Base-by-base conservation (phyloP, 2,113 vertebrate species). In the Pholis gunnellus region DNA sequence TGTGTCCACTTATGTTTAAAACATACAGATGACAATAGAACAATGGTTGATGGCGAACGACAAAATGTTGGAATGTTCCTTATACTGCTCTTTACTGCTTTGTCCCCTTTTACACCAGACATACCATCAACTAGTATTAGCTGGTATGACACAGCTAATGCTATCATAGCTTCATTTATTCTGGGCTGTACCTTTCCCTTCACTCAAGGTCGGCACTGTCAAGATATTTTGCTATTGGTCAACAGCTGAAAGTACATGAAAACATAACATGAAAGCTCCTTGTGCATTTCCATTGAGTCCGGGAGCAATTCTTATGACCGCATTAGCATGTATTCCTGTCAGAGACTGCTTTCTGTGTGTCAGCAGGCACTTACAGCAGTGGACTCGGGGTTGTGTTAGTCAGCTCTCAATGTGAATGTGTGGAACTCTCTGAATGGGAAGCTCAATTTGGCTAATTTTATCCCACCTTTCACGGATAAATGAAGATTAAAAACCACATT, bases 401-500 rank as follows among this genome's bases (percentile, higher is more conserved):
- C 48, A 20, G 48, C 56, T 52, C 25, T 29, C 18, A 29, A 29
- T 36, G 36, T 76, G 46, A 36, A 60, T 56, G 14, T 18, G 36
- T 38, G 13, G 44, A 63, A 31, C 25, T 34, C 13, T 63, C 11
- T 6, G 7, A 64, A 54, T 34, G 31, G 15, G 9, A 38, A 60
- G 81, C 52, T 56, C 9, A 9, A 0, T 74, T 34, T n/a, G 25
- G 42, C 75, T 27, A 8, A 65, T 7, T 71, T 66, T 20, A 44
- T 27, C 34, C n/a, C 48, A 66, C 15, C 13, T 22, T 29, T 31
- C 54, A 11, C 20, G 5, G 46, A 67, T 72, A 70, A 68, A 81
- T 78, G 13, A 72, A 72, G 75, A 75, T 75, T 42, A 75, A 67
- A 79, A 78, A 22, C 46, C 57, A 22, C 27, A 52, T 54, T 69